Conservation (phyloP, 2,113 vertebrate genomes). For the Oxyruncus cristatus region DNA sequence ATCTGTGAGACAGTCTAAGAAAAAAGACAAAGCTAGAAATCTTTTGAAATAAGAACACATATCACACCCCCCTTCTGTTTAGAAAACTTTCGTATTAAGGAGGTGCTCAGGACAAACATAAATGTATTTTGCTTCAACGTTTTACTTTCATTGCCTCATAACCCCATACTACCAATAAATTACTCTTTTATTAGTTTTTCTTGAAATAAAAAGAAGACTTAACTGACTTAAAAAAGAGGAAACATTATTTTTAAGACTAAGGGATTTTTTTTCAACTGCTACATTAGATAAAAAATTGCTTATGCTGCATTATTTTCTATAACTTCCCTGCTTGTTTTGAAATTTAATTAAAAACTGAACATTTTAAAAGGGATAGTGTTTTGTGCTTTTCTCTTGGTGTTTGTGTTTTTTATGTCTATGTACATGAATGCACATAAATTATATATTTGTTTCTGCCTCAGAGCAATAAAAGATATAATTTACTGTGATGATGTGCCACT, state of each 20-base stretch:
- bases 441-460: neutral
- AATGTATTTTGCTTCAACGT: neutral
- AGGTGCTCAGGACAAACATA: neutral
- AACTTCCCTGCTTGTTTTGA: neutral
- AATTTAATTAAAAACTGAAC: slow-evolving; percentile 3
- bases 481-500: neutral
- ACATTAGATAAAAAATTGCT: neutral
- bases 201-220: neutral
- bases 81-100: neutral
- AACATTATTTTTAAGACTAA: neutral
- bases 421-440: neutral
- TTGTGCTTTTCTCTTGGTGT: neutral
- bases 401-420: neutral
- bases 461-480: neutral
- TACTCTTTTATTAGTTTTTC: neutral
- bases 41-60: neutral
- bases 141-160: neutral
- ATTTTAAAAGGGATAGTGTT: neutral
- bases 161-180: neutral
- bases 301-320: neutral
- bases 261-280: neutral
- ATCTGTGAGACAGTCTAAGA: neutral
- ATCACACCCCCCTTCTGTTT: neutral
- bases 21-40: neutral
- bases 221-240: neutral